Evolutionary conservation across 2,888 invertebrate genomes (phyloP), one percentile per base, ranked within the genome.

Genomic region (Folsomia manolachei): DNA sequence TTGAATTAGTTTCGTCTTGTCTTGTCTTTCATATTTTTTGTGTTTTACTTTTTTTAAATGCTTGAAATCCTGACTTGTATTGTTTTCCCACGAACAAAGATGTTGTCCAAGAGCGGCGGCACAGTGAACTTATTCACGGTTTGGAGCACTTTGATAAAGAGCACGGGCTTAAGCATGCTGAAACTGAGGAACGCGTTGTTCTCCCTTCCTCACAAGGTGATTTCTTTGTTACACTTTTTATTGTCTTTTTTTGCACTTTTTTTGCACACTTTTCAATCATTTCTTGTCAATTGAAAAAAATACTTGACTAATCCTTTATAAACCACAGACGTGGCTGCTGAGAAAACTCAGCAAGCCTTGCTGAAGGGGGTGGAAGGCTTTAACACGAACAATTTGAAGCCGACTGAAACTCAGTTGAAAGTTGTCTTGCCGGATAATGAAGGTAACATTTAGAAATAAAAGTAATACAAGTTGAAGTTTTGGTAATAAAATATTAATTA

Each of bases 361-460:
- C 89, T 94, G 83, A 91, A 91, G 82, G 93, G 93, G 70, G 94
- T 95, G 82, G 93, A 93, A 84, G 88, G 89, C 80, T 95, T 95
- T 83, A 92, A 95, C 85, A 88, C 91, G 73, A 89, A 87, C 81
- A 90, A 90, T 84, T 86, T 95, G 84, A 94, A 94, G 85, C 95
- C 93, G 85, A 92, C 94, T 66, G 92, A 94, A 85, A 95, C 95
- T 73, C 89, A 92, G 82, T 95, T 95, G 84, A 96, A 95, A 86
- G 95, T 95, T 84, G 90, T 93, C 69, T 89, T 96, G 82, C 96
- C 96, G 63, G 94, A 94, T 84, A 93, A 94, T 89, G 92, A 93
- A 87, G 94, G 96, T 95, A 88, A 83, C n/a, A 82, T 66, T 21
- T 11, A 2, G 52, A 51, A 24, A 51, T 67, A 19, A 27, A 66